A percentile compares a stretch with the other conserved stretches of the same genome.
These are phyloP conservation scores for Holothuria leucospilota DNA, from an alignment of 53 echinoderm and acorn worm genomes.

Conservation along the genomic window DNA sequence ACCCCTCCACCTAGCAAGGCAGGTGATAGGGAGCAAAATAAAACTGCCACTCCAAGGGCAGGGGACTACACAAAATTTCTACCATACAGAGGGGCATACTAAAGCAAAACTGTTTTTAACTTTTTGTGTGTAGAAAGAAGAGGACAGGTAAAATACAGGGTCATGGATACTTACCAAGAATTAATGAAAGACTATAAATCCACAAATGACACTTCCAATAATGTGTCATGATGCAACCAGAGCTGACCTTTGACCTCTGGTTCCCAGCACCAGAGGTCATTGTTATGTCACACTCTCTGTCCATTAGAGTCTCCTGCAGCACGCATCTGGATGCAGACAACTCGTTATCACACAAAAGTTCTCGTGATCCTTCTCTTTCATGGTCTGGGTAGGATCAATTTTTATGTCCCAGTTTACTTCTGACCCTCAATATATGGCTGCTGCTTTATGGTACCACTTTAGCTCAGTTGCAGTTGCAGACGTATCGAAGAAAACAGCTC, in stretches of 20 bases:
- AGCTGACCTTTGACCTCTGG: conserved; percentile 16
- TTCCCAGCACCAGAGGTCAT: conserved; percentile 40
- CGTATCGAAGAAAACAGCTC: neutral
- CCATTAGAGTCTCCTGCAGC: conserved; percentile 18
- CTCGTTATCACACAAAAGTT: neutral
- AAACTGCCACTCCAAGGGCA: too few species aligned
- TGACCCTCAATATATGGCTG: neutral
- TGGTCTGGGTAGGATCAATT: neutral
- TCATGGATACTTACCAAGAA: conserved; percentile 18
- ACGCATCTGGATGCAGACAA: neutral
- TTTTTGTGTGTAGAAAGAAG: too few species aligned
- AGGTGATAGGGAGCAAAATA: too few species aligned
- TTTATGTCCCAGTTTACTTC: neutral
- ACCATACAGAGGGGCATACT: too few species aligned
- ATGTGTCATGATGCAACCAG: conserved; percentile 1
- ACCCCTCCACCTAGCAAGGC: too few species aligned
- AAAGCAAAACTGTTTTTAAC: too few species aligned
- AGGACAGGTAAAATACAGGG: too few species aligned
- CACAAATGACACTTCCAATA: conserved; percentile 5
- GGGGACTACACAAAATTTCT: too few species aligned
- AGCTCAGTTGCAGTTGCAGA: neutral
- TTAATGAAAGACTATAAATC: conserved; percentile 40
- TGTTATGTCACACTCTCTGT: neutral
- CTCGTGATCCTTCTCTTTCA: neutral
- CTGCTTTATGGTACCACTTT: neutral